Conservation (phyloP, 2,888 invertebrate species). For the Anoplius nigerrimus region DNA sequence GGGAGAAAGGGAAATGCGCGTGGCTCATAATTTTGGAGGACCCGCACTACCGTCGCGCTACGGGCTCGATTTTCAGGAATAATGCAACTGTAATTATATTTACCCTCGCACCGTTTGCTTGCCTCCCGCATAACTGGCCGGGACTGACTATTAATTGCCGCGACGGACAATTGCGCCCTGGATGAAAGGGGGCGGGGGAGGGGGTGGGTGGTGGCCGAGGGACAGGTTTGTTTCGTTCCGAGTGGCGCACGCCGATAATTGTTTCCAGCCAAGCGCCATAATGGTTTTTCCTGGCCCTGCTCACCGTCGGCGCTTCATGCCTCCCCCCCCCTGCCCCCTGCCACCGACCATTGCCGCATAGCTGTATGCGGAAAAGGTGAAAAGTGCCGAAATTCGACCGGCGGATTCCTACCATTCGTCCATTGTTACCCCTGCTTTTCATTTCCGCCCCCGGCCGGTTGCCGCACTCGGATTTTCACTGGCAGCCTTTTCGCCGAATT, state of each 20-base stretch:
- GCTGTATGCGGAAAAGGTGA: conserved; percentile 19
- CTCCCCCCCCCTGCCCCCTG: conserved; percentile 9
- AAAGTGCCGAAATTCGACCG: conserved; percentile 18
- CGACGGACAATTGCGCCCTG: conserved; percentile 35
- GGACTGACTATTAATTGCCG: conserved; percentile 44
- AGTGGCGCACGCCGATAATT: conserved; percentile 30
- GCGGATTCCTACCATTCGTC: not conserved
- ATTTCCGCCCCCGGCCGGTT: conserved; percentile 22
- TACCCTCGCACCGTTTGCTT: conserved; percentile 41
- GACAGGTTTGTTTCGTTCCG: conserved; percentile 8
- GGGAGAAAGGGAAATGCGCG: conserved; percentile 36
- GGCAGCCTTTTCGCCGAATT: conserved; percentile 13
- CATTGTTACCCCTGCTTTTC: conserved; percentile 15
- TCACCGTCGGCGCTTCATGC: conserved; percentile 5
- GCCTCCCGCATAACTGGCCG: conserved; percentile 37
- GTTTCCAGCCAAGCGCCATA: conserved; percentile 28
- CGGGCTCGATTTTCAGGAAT: conserved; percentile 38
- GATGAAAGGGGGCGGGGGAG: conserved; percentile 2
- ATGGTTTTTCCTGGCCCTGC: conserved; percentile 10
- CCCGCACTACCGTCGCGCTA: conserved; percentile 5
- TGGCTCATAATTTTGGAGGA: conserved; percentile 43
- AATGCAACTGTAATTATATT: conserved; percentile 47
- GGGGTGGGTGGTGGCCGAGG: not conserved
- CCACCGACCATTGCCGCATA: not conserved
- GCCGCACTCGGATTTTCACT: conserved; percentile 1